Conservation (phyloP, 2,888 invertebrate species). For the Melikaiella ostensackeni region DNA sequence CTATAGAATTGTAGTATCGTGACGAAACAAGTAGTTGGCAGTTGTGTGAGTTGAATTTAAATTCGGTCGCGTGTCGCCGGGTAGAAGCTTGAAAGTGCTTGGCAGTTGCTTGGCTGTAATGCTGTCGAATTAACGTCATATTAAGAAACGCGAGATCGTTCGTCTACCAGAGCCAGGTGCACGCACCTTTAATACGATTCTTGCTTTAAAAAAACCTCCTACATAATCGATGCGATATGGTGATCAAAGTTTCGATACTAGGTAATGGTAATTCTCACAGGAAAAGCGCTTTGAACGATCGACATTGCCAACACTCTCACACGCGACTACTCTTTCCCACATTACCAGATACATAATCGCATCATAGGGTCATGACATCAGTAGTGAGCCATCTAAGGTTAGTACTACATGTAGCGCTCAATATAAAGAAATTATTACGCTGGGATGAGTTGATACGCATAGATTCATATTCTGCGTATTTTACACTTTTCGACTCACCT, state of each 20-base stretch:
- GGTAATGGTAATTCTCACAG: slow-evolving; percentile 12
- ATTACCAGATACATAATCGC: neutral
- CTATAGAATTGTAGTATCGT: slow-evolving; percentile 10
- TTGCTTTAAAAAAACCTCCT: slow-evolving; percentile 40
- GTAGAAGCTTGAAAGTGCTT: slow-evolving; percentile 52
- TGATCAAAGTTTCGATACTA: slow-evolving; percentile 8
- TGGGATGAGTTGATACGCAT: too few relatives aligned
- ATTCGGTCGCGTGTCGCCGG: slow-evolving; percentile 57
- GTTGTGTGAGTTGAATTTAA: slow-evolving; percentile 49
- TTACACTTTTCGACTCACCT: too few relatives aligned
- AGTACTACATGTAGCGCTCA: too few relatives aligned
- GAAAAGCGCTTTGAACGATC: slow-evolving; percentile 17
- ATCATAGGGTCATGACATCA: too few relatives aligned
- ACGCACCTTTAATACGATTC: slow-evolving; percentile 50
- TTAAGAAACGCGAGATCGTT: slow-evolving; percentile 56
- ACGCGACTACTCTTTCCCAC: neutral
- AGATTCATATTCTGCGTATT: too few relatives aligned
- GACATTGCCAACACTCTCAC: slow-evolving; percentile 1
- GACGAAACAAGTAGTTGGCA: slow-evolving; percentile 13
- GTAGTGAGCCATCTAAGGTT: too few relatives aligned
- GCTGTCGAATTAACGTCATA: slow-evolving; percentile 61
- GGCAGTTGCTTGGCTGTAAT: slow-evolving; percentile 57
- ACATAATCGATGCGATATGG: slow-evolving; percentile 6
- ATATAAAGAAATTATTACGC: too few relatives aligned
- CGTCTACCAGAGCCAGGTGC: slow-evolving; percentile 47